Percentiles rank a stretch among this genome's conserved stretches.
phyloP scores from a whole-genome alignment of 2,113 vertebrate species.

The Nothocercus nigrocapillus region DNA sequence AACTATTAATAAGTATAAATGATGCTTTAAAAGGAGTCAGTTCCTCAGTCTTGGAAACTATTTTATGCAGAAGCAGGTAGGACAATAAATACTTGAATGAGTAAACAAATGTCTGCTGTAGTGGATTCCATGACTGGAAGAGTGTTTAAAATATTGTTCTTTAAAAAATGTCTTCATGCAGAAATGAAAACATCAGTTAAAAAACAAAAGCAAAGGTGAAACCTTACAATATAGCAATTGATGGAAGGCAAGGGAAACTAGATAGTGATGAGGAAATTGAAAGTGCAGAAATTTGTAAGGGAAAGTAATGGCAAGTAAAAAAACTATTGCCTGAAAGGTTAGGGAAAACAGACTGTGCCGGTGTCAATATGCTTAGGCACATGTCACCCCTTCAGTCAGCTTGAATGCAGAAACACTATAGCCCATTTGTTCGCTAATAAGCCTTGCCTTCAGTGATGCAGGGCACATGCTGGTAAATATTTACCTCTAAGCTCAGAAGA shows the following conservation, averaged over 20 bases:
- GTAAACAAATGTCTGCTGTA: background rate
- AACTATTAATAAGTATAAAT: background rate
- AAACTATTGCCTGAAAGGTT: background rate
- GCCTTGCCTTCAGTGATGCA: background rate
- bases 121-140: background rate
- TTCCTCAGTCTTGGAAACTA: background rate
- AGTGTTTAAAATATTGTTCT: too few species aligned
- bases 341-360: background rate
- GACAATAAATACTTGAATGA: background rate
- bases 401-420: background rate
- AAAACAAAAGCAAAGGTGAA: background rate
- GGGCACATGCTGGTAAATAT: background rate
- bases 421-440: background rate
- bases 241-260: background rate
- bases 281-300: background rate
- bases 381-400: background rate
- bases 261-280: background rate
- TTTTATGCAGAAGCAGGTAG: background rate
- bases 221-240: fast-evolving
- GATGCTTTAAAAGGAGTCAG: background rate
- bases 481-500: background rate
- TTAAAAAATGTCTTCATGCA: background rate
- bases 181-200: background rate
- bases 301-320: background rate
- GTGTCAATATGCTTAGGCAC: background rate